phyloP scores from a whole-genome alignment of 2,113 vertebrate species.

The Phalacrocorax carbo region DNA sequence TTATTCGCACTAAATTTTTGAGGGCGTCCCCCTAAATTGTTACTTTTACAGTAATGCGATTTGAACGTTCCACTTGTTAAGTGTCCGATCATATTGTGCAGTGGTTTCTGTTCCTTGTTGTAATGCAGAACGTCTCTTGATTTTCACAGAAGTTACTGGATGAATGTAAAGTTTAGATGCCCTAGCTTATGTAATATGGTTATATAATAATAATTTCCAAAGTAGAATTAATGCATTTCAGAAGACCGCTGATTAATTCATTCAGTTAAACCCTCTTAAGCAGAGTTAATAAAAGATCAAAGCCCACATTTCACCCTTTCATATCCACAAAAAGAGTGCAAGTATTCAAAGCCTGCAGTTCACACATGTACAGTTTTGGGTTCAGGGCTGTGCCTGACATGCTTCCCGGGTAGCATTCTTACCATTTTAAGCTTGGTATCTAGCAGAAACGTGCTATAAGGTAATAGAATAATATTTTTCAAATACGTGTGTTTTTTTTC shows the following conservation, averaged over 20 bases:
- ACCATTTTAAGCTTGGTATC: neutral
- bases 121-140: neutral
- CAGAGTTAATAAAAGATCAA: slow-evolving; percentile 56
- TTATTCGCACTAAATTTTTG: slow-evolving; percentile 73
- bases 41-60: neutral
- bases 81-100: neutral
- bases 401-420: neutral
- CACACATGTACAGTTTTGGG: neutral
- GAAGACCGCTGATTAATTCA: neutral
- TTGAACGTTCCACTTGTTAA: slow-evolving; percentile 8
- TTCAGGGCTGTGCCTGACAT: neutral
- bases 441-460: neutral
- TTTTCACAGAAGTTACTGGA: neutral
- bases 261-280: neutral
- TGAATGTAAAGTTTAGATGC: neutral
- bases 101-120: neutral
- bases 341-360: neutral
- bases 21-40: neutral
- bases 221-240: slow-evolving; percentile 8
- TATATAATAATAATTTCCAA: slow-evolving; percentile 4
- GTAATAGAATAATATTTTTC: neutral
- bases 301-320: neutral
- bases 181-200: neutral
- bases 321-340: neutral
- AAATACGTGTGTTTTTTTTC: neutral